Evolutionary conservation across 2,797 vertebrate species (phyloP), one percentile per base, ranked within the genome.

Genomic region (Microcaecilia unicolor): DNA sequence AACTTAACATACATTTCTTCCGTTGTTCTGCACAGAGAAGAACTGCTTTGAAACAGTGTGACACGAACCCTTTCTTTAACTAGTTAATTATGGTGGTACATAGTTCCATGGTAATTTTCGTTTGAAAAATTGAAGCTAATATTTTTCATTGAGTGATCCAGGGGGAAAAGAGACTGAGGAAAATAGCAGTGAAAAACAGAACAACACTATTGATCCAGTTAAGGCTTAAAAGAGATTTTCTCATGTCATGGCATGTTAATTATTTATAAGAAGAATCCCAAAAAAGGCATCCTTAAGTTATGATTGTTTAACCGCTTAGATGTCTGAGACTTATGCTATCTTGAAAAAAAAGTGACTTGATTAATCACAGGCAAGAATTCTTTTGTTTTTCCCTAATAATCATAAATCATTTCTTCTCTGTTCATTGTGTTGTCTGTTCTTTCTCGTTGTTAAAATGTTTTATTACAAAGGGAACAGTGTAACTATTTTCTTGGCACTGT

Each of bases 241-340:
- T 30, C 14, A 16, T 18, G 32, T 38, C 28, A 38, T 29, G 35
- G 24, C 20, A 42, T 28, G 28, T 39, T 46, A 28, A 34, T 28
- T 38, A 29, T 20, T n/a, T 15, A 18, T 14, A 20, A 15, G n/a
- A n/a, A 19, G 11, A 15, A 39, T 46, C 30, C 43, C 43, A 38
- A 34, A 22, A 29, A 39, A n/a, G 25, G 25, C 16, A 34, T 46
- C 20, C 29, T 5, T 24, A 21, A 29, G 30, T 25, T 18, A 23
- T 13, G 44, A 22, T 46, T 39, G 25, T 31, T 46, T 46, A 39
- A 46, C 44, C 36, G 46, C 15, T 34, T 10, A 39, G 21, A 31
- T 36, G 35, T 39, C 46, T 39, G 21, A 9, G 29, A 24, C 36
- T 39, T 38, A 33, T 28, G 23, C 34, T 46, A 36, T 36, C 36